Base-by-base conservation (phyloP, 2,888 invertebrate genomes). In the Acheta domesticus region DNA sequence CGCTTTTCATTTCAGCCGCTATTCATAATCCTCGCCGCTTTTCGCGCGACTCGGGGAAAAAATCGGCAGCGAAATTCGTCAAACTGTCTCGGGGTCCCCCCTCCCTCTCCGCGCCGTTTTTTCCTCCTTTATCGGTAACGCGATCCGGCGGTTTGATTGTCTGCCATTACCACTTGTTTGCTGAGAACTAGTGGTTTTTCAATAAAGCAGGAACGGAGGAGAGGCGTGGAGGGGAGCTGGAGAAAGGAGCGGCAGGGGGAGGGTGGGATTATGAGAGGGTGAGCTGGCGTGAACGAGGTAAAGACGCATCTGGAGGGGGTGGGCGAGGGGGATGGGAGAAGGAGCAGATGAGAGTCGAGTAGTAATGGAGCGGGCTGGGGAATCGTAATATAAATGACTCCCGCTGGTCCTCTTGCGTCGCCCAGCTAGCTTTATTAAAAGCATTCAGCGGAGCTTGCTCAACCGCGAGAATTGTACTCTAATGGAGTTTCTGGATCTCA, bases 91-190 rank as follows among this genome's bases (percentile, higher is more conserved):
- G 16, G 62, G n/a, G 14, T n/a, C n/a, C 62, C n/a, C 62, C 62
- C n/a, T 62, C 62, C 5, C 62, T 62, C 16, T 62, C 16, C n/a
- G 16, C n/a, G 16, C 16, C 62, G 16, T n/a, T n/a, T 62, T 62
- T 62, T n/a, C n/a, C n/a, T 62, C 62, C 62, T 14, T 62, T 62
- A 62, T n/a, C 62, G n/a, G 62, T 62, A 62, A 62, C 62, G 62
- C 62, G 62, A 62, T 62, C 14, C 62, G 14, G n/a, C n/a, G 62
- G 62, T 62, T 62, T 62, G 62, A 62, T 62, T 62, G 62, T 62
- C 62, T 19, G 62, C 62, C 62, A 62, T 62, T 62, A 62, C 62
- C 62, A 19, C 62, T 62, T 62, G 62, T n/a, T 62, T 62, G 14
- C 62, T n/a, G n/a, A 62, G 62, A 62, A 62, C 62, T 62, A 5